Base-by-base conservation (phyloP, 2,113 vertebrate species). In the Xenopus tropicalis region DNA sequence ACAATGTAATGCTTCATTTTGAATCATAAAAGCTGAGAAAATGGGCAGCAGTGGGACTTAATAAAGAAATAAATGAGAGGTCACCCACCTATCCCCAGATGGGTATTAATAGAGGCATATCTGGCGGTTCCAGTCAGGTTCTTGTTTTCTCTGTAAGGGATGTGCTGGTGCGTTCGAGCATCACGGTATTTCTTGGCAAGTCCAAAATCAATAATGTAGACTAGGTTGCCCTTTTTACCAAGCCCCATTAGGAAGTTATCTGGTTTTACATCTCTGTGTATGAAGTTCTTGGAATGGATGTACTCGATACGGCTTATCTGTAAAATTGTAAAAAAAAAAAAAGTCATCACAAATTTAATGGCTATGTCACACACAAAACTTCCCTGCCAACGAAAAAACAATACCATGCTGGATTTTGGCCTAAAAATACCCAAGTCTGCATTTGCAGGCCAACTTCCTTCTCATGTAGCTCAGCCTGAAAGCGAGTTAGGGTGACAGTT, bases 211-310 rank as follows among this genome's bases (percentile, higher is more conserved):
- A 98, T 98, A 86, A 98, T 98, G 81, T 98, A 98, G n/a, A 98
- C 96, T 81, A 98, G 88, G 84, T 98, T 98, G 23, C 96, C 96
- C 82, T 98, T 98, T 86, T 98, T 98, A 67, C 96, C 96, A 0
- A 98, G 92, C 14, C 96, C 96, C 96, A 98, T 98, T 43, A 98
- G 91, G 80, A 98, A 98, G 86, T 98, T 98, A 81, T 98, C 96
- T 0, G 96, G 96, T 79, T 98, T 98, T 61, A 98, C 96, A 23
- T 98, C 96, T 37, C 96, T 90, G 82, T 98, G 96, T 82, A 98
- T 98, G 86, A 98, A 98, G 79, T 98, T 98, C 91, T 98, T 98
- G 79, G 96, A 98, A 91, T 98, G 96, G 87, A 98, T 97, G 79
- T 98, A 98, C 85, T 98, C 96, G 5, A 98, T 98, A 73, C 96